A percentile compares a stretch with the other conserved stretches of the same genome.
These are phyloP conservation scores for Heteromurus nitidus DNA, from an alignment of 2,888 invertebrate genomes.

Conservation along the genomic window DNA sequence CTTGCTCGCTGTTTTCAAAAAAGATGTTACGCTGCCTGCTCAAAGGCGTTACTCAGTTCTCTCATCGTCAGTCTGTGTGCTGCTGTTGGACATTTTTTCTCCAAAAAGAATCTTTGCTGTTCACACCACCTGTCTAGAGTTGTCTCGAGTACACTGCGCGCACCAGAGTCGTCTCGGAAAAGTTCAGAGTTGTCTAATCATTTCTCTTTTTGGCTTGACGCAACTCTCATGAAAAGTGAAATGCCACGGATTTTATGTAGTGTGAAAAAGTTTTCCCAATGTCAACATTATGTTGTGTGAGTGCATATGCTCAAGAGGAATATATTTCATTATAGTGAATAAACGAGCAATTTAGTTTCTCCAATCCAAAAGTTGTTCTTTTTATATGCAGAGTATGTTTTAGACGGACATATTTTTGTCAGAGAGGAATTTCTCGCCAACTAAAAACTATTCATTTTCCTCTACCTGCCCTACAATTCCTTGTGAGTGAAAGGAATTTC, in stretches of 20 bases:
- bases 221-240: not conserved
- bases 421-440: slow-evolving; percentile 8
- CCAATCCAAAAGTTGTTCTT: not conserved
- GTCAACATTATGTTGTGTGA: slow-evolving; percentile 5
- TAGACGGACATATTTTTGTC: not conserved
- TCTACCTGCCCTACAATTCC: not conserved
- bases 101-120: slow-evolving; percentile 6
- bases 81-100: slow-evolving; percentile 11
- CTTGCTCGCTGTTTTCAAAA: not conserved
- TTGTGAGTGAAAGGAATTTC: not conserved
- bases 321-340: not conserved
- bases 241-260: slow-evolving; percentile 22
- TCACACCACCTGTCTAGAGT: slow-evolving; percentile 59
- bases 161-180: not conserved
- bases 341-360: not conserved
- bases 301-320: not conserved
- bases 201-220: slow-evolving; percentile 23
- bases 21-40: not conserved
- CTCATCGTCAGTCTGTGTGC: no score
- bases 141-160: slow-evolving; percentile 25
- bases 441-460: not conserved
- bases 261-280: slow-evolving; percentile 23
- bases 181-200: slow-evolving; percentile 16
- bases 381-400: not conserved
- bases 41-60: not conserved